Evolutionary conservation across 2,888 invertebrate genomes (phyloP), one percentile per base, ranked within the genome.

Genomic region (Panorpa germanica): DNA sequence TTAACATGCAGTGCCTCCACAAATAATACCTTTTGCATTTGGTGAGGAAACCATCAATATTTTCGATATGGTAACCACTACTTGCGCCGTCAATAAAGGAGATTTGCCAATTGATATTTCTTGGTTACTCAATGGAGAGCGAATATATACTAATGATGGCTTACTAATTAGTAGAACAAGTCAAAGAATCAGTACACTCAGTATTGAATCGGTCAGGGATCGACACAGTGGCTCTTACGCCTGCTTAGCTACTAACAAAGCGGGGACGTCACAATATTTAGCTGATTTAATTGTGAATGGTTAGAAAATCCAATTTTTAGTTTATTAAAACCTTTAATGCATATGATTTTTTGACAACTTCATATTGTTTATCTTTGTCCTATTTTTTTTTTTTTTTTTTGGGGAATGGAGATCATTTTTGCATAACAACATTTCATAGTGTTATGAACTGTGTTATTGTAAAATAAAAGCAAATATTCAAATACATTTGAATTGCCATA

Each of bases 101-200:
- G 83, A 85, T 52, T 64, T 70, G 42, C 85, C 85, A 3, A 59
- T 86, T 37, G 68, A 70, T 40, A 65, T 81, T 36, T 63, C 63
- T 36, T 81, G 80, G 81, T 66, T 59, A 28, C 62, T 63, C 17
- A 58, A 63, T 41, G 63, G 64, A 40, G 54, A 47, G 45, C 50
- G 57, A 38, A 48, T 58, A 28, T 56, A 55, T 43, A 59, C 56
- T 43, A 67, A 66, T 38, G 49, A 65, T 45, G 68, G 67, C 41
- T 65, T 71, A 34, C 52, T 65, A 29, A 52, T 70, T 25, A 65
- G 63, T 24, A 63, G 57, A 45, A 65, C 66, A 39, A 69, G 63
- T 41, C 65, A 64, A 49, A 67, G 69, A 41, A 65, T 67, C 30
- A 67, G 68, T 37, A 66, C 71, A 44, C 55, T 76, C 32, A 71